These are phyloP conservation scores for Bombus breviceps DNA, from an alignment of 1,140 invertebrate species.

Conservation along the genomic window DNA sequence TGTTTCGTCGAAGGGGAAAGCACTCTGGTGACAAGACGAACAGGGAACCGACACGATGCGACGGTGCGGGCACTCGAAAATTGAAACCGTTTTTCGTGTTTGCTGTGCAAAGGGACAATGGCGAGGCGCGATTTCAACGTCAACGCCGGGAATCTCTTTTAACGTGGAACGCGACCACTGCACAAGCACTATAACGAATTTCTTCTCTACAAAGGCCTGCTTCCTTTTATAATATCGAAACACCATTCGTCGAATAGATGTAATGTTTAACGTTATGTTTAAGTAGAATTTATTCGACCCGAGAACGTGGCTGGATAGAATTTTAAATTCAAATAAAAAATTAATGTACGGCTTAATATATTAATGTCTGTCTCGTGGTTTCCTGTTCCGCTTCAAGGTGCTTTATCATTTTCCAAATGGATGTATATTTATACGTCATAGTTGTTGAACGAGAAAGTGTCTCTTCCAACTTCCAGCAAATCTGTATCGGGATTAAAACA, in stretches of 20 bases:
- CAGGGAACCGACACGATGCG: slow-evolving; percentile 1
- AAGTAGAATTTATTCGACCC: not conserved
- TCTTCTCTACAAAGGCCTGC: not conserved
- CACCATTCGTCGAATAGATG: not conserved
- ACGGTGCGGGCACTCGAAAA: slow-evolving; percentile 72
- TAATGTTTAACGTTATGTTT: not conserved
- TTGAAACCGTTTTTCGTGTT: slow-evolving; percentile 77
- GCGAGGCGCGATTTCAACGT: slow-evolving; percentile 55
- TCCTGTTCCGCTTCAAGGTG: not conserved
- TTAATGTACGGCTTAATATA: not conserved
- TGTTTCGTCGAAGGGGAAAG: slow-evolving; percentile 40
- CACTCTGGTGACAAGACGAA: slow-evolving; percentile 40
- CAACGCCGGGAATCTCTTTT: slow-evolving; percentile 24
- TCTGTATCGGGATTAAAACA: slow-evolving; percentile 11
- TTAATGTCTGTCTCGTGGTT: not conserved
- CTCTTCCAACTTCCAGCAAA: not conserved
- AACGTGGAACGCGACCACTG: not conserved
- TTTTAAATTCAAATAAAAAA: not conserved
- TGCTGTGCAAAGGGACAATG: slow-evolving; percentile 49
- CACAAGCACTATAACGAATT: slow-evolving; percentile 21
- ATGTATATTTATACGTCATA: not conserved
- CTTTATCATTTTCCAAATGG: not conserved
- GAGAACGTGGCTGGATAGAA: not conserved
- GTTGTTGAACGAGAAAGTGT: not conserved
- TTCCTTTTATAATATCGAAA: not conserved